Evolutionary conservation across 2,888 invertebrate species (phyloP).

Genomic region (Dexiosoma caninum): DNA sequence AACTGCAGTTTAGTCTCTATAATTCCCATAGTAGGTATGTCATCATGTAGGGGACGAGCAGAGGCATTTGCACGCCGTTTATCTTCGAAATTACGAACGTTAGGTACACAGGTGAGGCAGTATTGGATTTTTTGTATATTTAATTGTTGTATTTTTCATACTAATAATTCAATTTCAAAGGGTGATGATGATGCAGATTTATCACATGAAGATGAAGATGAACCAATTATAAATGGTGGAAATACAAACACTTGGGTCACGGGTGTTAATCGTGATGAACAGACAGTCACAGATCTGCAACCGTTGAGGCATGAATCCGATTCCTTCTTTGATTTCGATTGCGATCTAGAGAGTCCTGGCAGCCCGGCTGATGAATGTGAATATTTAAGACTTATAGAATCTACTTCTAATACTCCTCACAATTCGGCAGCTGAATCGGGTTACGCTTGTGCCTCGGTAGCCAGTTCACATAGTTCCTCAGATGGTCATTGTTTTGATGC

Average conservation of each 20-base stretch:
- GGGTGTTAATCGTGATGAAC: constrained; percentile 71
- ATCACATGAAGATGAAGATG: constrained; percentile 73
- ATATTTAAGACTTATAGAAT: constrained; percentile 79
- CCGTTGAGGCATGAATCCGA: constrained; percentile 79
- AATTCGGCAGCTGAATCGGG: constrained; percentile 78
- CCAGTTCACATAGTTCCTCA: constrained; percentile 78
- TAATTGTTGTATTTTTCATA: background rate
- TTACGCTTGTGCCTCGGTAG: constrained; percentile 79
- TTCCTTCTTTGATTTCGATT: constrained; percentile 83
- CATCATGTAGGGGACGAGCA: constrained; percentile 88
- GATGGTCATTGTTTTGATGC: constrained; percentile 79
- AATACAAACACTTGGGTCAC: constrained; percentile 75
- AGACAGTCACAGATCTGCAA: constrained; percentile 78
- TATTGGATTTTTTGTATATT: background rate
- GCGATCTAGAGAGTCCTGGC: constrained; percentile 83
- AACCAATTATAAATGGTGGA: constrained; percentile 74
- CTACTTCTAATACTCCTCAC: constrained; percentile 79
- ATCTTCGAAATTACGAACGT: constrained; percentile 85
- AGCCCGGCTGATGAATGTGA: constrained; percentile 84
- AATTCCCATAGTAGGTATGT: constrained; percentile 82
- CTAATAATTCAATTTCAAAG: constrained; percentile 64
- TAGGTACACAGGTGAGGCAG: constrained; percentile 79
- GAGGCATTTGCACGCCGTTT: constrained; percentile 89
- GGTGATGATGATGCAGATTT: constrained; percentile 71
- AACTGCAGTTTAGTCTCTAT: constrained; percentile 85